Conservation (phyloP, 2,113 vertebrate species). For the Oceanodroma tethys region DNA sequence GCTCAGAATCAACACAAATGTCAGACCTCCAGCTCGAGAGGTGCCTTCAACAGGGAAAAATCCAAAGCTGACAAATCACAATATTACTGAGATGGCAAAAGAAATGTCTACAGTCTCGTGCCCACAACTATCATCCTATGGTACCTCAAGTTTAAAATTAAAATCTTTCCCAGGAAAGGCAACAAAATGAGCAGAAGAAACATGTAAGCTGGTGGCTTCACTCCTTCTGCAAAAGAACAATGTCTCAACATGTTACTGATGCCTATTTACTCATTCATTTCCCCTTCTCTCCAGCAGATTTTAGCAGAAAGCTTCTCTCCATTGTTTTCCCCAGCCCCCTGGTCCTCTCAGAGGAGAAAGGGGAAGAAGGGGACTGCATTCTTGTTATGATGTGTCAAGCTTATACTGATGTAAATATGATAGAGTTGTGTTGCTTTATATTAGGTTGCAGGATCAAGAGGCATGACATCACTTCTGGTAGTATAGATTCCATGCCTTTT, state of each 20-base stretch:
- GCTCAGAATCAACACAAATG: background rate
- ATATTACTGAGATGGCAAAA: background rate
- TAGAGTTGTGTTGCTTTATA: background rate
- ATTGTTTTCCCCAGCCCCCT: background rate
- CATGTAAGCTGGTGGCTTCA: background rate
- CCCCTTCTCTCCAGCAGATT: background rate
- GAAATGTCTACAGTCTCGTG: background rate
- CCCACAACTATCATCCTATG: background rate
- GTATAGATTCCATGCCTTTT: background rate
- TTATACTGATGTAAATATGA: background rate
- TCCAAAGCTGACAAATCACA: background rate
- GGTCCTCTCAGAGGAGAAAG: background rate
- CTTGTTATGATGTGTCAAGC: background rate
- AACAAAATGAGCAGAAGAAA: background rate
- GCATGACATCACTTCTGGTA: background rate
- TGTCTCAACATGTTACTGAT: background rate
- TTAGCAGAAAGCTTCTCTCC: background rate
- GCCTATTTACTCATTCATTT: background rate
- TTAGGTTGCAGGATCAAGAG: background rate
- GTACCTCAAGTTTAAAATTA: background rate
- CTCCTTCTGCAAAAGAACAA: background rate
- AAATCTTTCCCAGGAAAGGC: background rate
- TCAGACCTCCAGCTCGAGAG: background rate
- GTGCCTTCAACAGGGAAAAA: background rate
- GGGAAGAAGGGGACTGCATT: background rate